A percentile compares a stretch with the other conserved stretches of the same genome.
Conservation (phyloP, 2,888 invertebrate species). For the Isoperla grammatica region DNA sequence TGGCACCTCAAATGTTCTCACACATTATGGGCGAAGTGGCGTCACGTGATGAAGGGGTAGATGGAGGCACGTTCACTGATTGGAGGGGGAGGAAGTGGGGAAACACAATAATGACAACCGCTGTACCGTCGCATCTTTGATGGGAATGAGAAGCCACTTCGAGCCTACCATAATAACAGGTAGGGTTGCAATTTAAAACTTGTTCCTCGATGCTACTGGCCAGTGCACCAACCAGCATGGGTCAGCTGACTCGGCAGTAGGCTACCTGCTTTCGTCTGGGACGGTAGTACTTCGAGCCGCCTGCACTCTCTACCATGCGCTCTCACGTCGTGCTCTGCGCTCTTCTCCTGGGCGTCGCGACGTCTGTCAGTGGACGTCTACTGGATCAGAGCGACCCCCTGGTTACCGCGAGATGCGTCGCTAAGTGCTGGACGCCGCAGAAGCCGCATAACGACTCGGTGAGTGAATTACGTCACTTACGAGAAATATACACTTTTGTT, state of each 20-base stretch:
- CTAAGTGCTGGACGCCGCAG: slow-evolving; percentile 48
- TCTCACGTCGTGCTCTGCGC: not conserved
- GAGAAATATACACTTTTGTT: too few species aligned
- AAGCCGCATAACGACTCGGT: slow-evolving; percentile 19
- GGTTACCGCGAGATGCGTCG: slow-evolving; percentile 56
- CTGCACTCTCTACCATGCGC: not conserved
- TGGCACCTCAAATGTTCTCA: too few species aligned
- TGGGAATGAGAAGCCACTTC: not conserved
- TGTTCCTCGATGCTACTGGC: slow-evolving; percentile 4
- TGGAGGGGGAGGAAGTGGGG: too few species aligned
- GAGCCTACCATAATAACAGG: slow-evolving; percentile 13
- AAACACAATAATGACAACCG: too few species aligned
- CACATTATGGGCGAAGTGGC: too few species aligned
- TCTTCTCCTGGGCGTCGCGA: not conserved
- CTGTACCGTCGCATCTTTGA: not conserved
- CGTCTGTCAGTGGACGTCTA: not conserved
- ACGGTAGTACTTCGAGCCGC: not conserved
- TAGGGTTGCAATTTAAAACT: slow-evolving; percentile 22
- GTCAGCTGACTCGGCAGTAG: slow-evolving; percentile 20
- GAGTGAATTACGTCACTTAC: too few species aligned
- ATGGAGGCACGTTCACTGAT: too few species aligned
- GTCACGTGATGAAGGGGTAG: too few species aligned
- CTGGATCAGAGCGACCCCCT: slow-evolving; percentile 48
- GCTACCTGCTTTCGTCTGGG: not conserved
- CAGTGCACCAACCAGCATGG: too few species aligned